phyloP scores from a whole-genome alignment of 2,888 invertebrate species.

The Gandaritis pyraliata region DNA sequence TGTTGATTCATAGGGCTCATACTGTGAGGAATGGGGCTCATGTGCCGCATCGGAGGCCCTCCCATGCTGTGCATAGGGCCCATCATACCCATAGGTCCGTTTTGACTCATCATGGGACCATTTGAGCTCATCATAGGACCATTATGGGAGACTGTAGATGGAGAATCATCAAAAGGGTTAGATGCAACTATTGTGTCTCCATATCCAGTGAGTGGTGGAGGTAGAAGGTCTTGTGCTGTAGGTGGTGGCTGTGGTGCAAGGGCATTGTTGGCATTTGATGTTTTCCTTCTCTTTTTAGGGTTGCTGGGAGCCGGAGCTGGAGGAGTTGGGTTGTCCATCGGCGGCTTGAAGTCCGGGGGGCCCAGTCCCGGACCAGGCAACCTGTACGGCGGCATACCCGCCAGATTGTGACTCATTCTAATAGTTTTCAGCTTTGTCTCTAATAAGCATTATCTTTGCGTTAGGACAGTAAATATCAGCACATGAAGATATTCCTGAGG shows the following conservation, averaged over 20 bases:
- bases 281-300: constrained; percentile 94
- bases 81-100: constrained; percentile 87
- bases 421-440: constrained; percentile 67
- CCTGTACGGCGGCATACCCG: constrained; percentile 92
- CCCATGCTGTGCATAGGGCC: constrained; percentile 86
- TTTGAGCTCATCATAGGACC: constrained; percentile 86
- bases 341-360: constrained; percentile 89
- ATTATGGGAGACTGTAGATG: constrained; percentile 85
- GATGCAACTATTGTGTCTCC: constrained; percentile 97
- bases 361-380: constrained; percentile 89
- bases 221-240: constrained; percentile 90
- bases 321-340: constrained; percentile 87
- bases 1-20: constrained; percentile 87
- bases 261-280: constrained; percentile 88
- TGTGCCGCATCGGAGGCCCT: constrained; percentile 87
- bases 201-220: constrained; percentile 95
- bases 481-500: constrained; percentile 64
- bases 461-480: constrained; percentile 53
- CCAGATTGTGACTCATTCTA: constrained; percentile 91
- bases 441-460: constrained; percentile 68
- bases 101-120: constrained; percentile 87
- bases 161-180: constrained; percentile 97
- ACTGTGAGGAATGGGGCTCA: constrained; percentile 85
- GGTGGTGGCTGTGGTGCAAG: constrained; percentile 88
- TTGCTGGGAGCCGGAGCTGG: constrained; percentile 91